Evolutionary conservation across 2,888 invertebrate species (phyloP), one percentile per base, ranked within the genome.

Genomic region (Hedychridium roseum): DNA sequence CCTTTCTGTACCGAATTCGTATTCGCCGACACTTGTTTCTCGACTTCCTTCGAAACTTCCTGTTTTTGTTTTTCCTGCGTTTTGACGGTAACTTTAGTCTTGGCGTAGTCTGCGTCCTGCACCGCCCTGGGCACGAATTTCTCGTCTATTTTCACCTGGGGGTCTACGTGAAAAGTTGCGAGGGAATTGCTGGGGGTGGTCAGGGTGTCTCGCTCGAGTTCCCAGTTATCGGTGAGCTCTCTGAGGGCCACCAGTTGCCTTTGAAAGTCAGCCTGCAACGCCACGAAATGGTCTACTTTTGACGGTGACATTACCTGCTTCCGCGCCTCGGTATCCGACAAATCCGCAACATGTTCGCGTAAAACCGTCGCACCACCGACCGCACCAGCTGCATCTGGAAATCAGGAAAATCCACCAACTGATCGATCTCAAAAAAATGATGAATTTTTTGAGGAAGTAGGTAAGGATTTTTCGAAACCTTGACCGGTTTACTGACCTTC

Each of bases 231-330:
- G 28, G 68, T 73, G 53, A 70, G 57, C 56, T 73, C 62, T 57
- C 62, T 67, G 45, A 72, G 60, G 45, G 70, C 68, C 41, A 64
- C 60, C 65, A 71, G 56, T 56, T 72, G 71, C 52, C 70, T 72
- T 54, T 70, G 70, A 73, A 72, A 71, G 64, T 74, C 71, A 57
- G 71, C 69, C 66, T 76, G 75, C 72, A 76, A 74, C 60, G 66
- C 70, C 57, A 61, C 61, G 62, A 73, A 74, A 75, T 68, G 64
- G 56, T 70, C 68, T 66, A 69, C 62, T 51, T 64, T 64, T 51
- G n/a, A n/a, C n/a, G 72, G 63, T 66, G 70, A 72, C 60, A 69
- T 78, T 78, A 78, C 78, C 78, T 78, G 78, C 71, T 75, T 77
- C 67, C 57, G 66, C 46, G 70, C 70, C 60, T 78, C 78, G 44